Evolutionary conservation across 1,140 invertebrate species (phyloP).

Genomic region (Holcopasites calliopsidis): DNA sequence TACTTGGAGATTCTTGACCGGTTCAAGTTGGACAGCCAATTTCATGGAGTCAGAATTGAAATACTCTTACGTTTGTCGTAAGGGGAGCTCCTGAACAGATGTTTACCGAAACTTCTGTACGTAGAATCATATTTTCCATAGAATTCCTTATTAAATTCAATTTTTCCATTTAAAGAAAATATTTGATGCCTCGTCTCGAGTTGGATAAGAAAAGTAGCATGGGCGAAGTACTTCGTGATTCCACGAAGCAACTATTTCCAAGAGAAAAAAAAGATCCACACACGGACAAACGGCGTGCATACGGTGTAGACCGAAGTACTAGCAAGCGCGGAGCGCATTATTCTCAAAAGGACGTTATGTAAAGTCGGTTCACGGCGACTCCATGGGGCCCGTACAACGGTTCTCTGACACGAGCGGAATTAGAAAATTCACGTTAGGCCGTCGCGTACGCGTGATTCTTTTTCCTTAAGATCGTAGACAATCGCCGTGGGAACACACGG

Average conservation of each 20-base stretch:
- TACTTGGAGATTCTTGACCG: background rate
- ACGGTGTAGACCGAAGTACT: background rate
- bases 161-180: too few species aligned
- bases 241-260: background rate
- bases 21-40: background rate
- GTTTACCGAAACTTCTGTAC: too few species aligned
- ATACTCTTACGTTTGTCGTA: background rate
- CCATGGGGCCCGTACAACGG: slow-evolving; percentile 24
- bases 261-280: background rate
- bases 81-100: too few species aligned
- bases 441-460: slow-evolving; percentile 18
- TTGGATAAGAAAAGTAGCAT: background rate
- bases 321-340: slow-evolving; percentile 2
- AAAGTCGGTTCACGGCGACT: slow-evolving; percentile 9
- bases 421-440: slow-evolving; percentile 32
- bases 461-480: slow-evolving; percentile 13
- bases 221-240: background rate
- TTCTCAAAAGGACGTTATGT: slow-evolving; percentile 41
- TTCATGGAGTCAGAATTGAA: background rate
- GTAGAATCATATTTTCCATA: too few species aligned
- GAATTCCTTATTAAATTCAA: too few species aligned
- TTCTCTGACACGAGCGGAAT: slow-evolving; percentile 40
- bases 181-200: background rate
- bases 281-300: background rate
- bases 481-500: slow-evolving; percentile 17